Conservation (phyloP, 2,797 vertebrate species). For the Eremophila alpestris region DNA sequence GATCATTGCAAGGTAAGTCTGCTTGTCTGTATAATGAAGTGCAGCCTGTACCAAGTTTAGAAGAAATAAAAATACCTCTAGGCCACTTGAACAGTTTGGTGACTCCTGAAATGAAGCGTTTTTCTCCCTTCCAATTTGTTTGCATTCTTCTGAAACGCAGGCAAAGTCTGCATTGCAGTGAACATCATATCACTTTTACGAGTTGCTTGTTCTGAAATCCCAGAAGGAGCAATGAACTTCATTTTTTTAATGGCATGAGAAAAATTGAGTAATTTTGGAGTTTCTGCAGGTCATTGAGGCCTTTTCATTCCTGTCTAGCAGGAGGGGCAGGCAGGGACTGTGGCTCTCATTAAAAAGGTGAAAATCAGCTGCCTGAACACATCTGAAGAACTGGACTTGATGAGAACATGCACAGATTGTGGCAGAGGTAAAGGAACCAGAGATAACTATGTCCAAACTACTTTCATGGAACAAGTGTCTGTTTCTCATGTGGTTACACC, state of each 20-base stretch:
- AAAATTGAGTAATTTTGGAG: not conserved
- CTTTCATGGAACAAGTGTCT: not conserved
- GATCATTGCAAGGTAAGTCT: not conserved
- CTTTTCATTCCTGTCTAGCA: not conserved
- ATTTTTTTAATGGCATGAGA: not conserved
- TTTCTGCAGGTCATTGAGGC: not conserved
- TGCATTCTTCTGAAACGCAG: not conserved
- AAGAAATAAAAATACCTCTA: not conserved
- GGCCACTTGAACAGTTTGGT: not conserved
- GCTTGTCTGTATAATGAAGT: accelerated
- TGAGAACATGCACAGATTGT: not conserved
- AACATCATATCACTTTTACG: not conserved
- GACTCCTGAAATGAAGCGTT: not conserved
- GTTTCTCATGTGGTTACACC: not conserved
- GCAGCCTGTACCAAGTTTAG: not conserved
- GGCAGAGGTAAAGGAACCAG: not conserved
- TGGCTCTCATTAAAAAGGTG: not conserved
- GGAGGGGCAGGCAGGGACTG: not conserved
- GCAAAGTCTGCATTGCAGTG: not conserved
- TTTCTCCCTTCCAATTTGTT: not conserved
- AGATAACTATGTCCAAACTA: accelerated
- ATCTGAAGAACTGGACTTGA: not conserved
- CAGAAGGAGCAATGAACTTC: not conserved
- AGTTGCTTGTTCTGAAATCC: not conserved
- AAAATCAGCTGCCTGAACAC: not conserved